Base-by-base conservation (phyloP, 2,797 vertebrate genomes). In the Ctenochaetus hawaiiensis region DNA sequence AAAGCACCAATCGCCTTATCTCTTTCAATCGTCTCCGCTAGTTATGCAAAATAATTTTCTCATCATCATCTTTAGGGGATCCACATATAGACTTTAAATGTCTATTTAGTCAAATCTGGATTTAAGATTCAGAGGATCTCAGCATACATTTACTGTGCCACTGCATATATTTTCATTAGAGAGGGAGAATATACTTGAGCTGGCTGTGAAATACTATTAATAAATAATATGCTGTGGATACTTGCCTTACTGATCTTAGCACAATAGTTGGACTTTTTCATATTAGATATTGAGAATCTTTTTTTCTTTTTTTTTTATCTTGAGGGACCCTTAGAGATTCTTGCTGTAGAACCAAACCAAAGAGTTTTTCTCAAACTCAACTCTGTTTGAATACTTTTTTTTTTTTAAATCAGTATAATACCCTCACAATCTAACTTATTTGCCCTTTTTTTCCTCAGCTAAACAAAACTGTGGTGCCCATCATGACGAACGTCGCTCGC, bases 151-250 rank as follows among this genome's bases (percentile, higher is more conserved):
- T 70, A 67, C 71, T 30, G 8, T 63, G 57, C 57, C n/a, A 20
- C 44, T 62, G 75, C 77, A 58, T 78, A 70, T 58, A 87, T 74
- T 88, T 82, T 76, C 68, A 73, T 44, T 80, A 74, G 62, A 81
- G 34, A 75, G 48, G 20, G 5, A 75, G 70, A 64, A 56, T 84
- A 66, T 80, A 51, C 67, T 77, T 76, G 54, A 67, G 54, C 75
- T 57, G 48, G 45, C 68, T 74, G 73, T 79, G 69, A 89, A 90
- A 86, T 67, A 84, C n/a, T 13, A 85, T 91, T 78, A 91, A 93
- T 92, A 91, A 90, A 73, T 91, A 0, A 90, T 90, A 81, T 13
- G 9, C 75, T 83, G 73, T 88, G 86, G 80, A 86, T 84, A 80
- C 78, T 75, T 61, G 67, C 37, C 61, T 72, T 54, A 78, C 77